Evolutionary conservation across 2,113 vertebrate genomes (phyloP).

Genomic region (Sebastes schlegelii): DNA sequence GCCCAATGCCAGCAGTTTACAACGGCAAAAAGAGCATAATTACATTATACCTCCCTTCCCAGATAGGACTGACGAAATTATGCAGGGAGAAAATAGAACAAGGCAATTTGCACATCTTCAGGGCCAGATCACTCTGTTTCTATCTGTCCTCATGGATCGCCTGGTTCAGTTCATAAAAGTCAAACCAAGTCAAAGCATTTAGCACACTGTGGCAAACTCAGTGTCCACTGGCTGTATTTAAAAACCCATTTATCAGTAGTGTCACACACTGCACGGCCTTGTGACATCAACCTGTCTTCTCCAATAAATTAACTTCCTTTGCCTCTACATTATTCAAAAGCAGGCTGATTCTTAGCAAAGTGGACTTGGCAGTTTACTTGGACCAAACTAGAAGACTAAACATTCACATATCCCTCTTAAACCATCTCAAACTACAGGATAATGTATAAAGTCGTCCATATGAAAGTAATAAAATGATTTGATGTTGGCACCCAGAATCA

Average conservation of each 20-base stretch:
- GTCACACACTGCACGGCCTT: background rate
- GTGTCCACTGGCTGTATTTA: slow-evolving; percentile 5
- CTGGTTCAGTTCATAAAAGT: slow-evolving; percentile 19
- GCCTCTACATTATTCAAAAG: background rate
- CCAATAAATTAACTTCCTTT: slow-evolving; percentile 16
- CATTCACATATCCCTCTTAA: background rate
- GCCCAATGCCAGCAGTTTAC: slow-evolving; percentile 32
- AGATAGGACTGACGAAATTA: slow-evolving; percentile 23
- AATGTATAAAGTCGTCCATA: background rate
- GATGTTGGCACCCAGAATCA: background rate
- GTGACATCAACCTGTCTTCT: slow-evolving; percentile 18
- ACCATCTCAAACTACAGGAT: background rate
- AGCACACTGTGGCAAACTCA: background rate
- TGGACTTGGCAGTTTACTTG: background rate
- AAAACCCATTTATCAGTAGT: slow-evolving; percentile 17
- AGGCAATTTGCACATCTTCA: slow-evolving; percentile 26
- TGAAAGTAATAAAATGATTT: background rate
- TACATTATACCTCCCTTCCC: slow-evolving; percentile 14
- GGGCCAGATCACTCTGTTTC: background rate
- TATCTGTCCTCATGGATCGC: background rate
- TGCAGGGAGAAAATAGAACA: slow-evolving; percentile 21
- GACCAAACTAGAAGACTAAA: background rate
- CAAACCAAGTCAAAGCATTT: slow-evolving; percentile 22
- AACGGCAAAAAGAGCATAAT: slow-evolving; percentile 29
- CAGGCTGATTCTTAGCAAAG: background rate